phyloP scores from a whole-genome alignment of 2,888 invertebrate genomes.

The Callinectes sapidus region DNA sequence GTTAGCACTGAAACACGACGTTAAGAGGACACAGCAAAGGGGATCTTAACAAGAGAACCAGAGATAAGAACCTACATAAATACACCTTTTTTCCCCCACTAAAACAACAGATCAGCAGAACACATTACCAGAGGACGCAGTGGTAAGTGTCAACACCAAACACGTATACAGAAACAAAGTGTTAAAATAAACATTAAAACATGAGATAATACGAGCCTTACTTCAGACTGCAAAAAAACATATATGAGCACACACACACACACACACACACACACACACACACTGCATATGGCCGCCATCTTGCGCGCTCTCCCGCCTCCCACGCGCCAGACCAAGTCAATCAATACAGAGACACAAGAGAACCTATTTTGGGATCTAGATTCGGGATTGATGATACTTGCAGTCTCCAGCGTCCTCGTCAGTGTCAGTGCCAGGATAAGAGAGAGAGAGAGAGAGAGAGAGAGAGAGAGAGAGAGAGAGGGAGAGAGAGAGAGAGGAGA shows the following conservation, averaged over 20 bases:
- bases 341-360: constrained; percentile 21
- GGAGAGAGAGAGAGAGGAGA: too few relatives aligned
- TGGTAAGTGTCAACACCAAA: too few relatives aligned
- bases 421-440: not conserved
- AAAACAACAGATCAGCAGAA: too few relatives aligned
- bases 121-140: too few relatives aligned
- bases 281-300: constrained; percentile 21
- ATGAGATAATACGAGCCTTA: not conserved
- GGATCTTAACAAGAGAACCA: too few relatives aligned
- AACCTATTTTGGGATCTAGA: constrained; percentile 9
- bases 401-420: not conserved
- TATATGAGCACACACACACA: not conserved
- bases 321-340: constrained; percentile 16
- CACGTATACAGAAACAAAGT: too few relatives aligned
- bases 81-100: too few relatives aligned
- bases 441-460: constrained; percentile 1
- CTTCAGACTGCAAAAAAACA: not conserved
- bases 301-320: constrained; percentile 16
- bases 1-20: too few relatives aligned
- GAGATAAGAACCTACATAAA: too few relatives aligned
- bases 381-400: not conserved
- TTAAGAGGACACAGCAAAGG: too few relatives aligned
- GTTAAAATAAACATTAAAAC: not conserved
- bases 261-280: constrained; percentile 25
- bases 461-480: not conserved